Evolutionary conservation across 2,888 invertebrate genomes (phyloP), one percentile per base, ranked within the genome.

Genomic region (Nomada ruficornis): DNA sequence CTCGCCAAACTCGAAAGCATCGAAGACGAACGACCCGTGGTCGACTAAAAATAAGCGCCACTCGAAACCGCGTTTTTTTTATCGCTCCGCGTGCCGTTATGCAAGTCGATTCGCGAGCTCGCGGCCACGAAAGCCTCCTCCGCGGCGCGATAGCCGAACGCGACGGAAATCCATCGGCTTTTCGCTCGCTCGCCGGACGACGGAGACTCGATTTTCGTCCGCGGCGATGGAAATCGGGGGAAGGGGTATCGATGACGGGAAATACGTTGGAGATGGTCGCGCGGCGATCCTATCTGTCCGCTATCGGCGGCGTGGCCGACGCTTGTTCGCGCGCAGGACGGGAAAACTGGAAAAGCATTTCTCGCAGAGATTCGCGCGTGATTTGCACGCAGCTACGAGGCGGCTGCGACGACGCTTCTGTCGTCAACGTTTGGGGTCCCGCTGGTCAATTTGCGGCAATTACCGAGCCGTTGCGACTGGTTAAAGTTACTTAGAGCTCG

Each of bases 361-460:
- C 54, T 26, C 20, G 60, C 47, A 29, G 63, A 71, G 65, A 54
- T 47, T 42, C 65, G n/a, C 71, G 50, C 64, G 76, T 67, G 85
- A 86, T 86, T 86, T 70, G 47, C 70, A 63, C 84, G 63, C 65
- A 65, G 23, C 42, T 60, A 47, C 64, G 52, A 62, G 62, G 47
- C 67, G 52, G 36, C 26, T 11, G 23, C 63, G 59, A 63, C 26
- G 55, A 36, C 42, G 26, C 72, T 63, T 15, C 50, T 69, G 47
- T 13, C 54, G 62, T 69, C 59, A 70, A 65, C 77, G 80, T 88
- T 88, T 86, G 79, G 86, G 89, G 83, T 74, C 86, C 86, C 83
- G 86, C 86, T 83, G 85, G 89, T 89, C 90, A 91, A 91, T 91
- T 91, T 87, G 85, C 82, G 68, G 70, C 89, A 89, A 91, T 91